Evolutionary conservation across 2,888 invertebrate species (phyloP).

Genomic region (Amaurobius ferox): DNA sequence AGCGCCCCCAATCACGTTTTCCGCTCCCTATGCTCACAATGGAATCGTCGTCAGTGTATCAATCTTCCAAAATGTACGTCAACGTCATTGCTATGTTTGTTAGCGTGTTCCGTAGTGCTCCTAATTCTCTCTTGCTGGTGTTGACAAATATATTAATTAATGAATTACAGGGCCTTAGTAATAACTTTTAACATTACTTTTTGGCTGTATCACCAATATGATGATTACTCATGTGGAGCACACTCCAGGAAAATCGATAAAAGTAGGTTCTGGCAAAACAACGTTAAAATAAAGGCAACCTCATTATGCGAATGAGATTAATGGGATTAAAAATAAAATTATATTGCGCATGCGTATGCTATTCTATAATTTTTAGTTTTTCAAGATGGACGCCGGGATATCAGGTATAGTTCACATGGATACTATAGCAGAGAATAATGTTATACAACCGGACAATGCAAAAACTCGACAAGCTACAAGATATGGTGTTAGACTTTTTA

Average conservation of each 20-base stretch:
- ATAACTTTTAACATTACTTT: neutral
- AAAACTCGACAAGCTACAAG: slow-evolving; percentile 73
- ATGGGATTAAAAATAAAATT: slow-evolving; percentile 72
- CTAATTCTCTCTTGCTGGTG: neutral
- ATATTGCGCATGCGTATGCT: slow-evolving; percentile 72
- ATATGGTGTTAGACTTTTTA: slow-evolving; percentile 72
- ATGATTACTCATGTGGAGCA: slow-evolving; percentile 13
- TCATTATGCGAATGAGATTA: slow-evolving; percentile 73
- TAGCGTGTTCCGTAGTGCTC: neutral
- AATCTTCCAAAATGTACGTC: slow-evolving; percentile 16
- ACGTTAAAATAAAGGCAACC: slow-evolving; percentile 69
- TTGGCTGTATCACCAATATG: neutral
- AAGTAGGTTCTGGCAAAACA: slow-evolving; percentile 66
- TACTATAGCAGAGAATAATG: slow-evolving; percentile 26
- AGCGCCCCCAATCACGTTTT: neutral
- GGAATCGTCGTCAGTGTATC: slow-evolving; percentile 4
- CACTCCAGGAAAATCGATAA: slow-evolving; percentile 66
- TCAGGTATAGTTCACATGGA: slow-evolving; percentile 68
- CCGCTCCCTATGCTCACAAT: slow-evolving; percentile 3
- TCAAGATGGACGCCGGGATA: slow-evolving; percentile 71
- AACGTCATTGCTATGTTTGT: slow-evolving; percentile 9
- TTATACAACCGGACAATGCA: slow-evolving; percentile 68
- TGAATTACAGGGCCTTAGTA: neutral
- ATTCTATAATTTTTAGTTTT: slow-evolving; percentile 72
- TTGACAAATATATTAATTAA: slow-evolving; percentile 6